Conservation (phyloP, 2,888 invertebrate genomes). For the Capitulum mitella region DNA sequence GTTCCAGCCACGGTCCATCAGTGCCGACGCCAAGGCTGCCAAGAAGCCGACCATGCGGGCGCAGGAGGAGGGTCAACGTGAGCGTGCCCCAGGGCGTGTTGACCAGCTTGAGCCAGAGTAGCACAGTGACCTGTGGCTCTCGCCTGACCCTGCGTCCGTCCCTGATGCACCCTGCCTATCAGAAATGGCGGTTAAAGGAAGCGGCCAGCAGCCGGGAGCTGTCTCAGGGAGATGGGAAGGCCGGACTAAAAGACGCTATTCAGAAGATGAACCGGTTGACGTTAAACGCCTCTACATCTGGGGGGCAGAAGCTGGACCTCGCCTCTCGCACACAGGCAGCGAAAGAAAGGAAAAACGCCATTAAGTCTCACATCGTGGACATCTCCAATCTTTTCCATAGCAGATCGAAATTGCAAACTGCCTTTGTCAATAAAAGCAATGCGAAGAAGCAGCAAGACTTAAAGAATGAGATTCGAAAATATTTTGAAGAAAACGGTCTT, state of each 20-base stretch:
- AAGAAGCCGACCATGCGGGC: neutral
- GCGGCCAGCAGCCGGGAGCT: neutral
- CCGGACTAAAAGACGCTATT: neutral
- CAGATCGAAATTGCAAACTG: neutral
- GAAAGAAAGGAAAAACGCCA: neutral
- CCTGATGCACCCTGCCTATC: neutral
- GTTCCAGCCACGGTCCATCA: neutral
- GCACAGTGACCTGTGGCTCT: neutral
- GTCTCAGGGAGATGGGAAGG: neutral
- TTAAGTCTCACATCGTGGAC: neutral
- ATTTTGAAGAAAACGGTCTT: neutral
- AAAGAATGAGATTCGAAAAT: neutral
- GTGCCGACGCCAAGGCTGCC: neutral
- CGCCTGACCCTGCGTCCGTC: neutral
- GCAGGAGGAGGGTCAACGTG: neutral
- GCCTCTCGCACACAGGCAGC: neutral
- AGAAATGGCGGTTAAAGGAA: neutral
- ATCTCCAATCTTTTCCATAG: neutral
- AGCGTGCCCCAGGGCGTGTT: neutral
- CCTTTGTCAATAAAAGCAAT: neutral
- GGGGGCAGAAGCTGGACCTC: neutral
- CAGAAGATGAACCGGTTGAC: slow-evolving; percentile 12
- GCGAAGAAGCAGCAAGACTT: neutral
- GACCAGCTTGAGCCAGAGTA: neutral
- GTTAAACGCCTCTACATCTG: neutral